These are phyloP conservation scores for Metalampra italica DNA, from an alignment of 2,888 invertebrate genomes.

Conservation along the genomic window DNA sequence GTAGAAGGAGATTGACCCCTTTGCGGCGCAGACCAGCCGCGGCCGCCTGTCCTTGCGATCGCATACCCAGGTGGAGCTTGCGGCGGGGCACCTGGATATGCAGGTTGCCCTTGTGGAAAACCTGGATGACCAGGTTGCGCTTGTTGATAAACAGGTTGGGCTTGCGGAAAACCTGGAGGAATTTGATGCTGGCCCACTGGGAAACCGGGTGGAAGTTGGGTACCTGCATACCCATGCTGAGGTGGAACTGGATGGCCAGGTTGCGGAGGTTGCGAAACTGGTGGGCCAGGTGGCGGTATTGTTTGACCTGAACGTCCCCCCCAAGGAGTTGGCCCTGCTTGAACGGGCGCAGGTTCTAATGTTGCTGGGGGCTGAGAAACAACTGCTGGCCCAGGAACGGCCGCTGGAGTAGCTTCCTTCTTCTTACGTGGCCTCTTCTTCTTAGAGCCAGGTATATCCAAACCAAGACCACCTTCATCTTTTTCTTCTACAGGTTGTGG, in stretches of 20 bases:
- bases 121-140: too few species aligned
- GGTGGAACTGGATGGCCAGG: too few species aligned
- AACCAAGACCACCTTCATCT: constrained; percentile 23
- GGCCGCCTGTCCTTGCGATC: background rate
- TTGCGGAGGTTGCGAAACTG: too few species aligned
- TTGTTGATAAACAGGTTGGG: background rate
- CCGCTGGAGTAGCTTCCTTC: constrained; percentile 2
- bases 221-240: too few species aligned
- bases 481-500: constrained; percentile 18
- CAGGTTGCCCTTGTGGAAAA: too few species aligned
- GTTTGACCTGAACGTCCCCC: too few species aligned
- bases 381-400: background rate
- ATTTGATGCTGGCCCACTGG: background rate
- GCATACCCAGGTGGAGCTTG: background rate
- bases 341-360: constrained; percentile 1
- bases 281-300: too few species aligned
- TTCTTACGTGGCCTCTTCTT: constrained; percentile 17
- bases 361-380: background rate
- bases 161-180: background rate
- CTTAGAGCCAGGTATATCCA: constrained; percentile 17
- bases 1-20: background rate
- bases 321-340: constrained; percentile 1
- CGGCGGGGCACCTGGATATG: background rate
- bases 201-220: too few species aligned
- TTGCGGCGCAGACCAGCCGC: background rate